Base-by-base conservation (phyloP, 1,140 invertebrate genomes). In the Drosophila hydei region DNA sequence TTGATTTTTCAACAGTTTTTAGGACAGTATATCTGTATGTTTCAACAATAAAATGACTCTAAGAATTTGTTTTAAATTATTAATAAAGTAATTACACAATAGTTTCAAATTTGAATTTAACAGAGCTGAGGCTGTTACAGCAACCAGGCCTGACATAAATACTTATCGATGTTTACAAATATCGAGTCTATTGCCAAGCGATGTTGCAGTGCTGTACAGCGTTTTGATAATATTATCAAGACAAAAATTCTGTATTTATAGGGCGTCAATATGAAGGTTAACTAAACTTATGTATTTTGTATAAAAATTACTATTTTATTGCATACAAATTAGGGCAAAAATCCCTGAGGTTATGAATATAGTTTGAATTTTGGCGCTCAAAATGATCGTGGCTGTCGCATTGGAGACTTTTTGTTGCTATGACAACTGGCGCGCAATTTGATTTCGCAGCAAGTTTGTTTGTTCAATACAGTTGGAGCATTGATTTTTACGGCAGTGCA, bases 381-480 rank as follows among this genome's bases (percentile, higher is more conserved):
- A 18, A 27, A 3, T 16, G 54, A 56, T 56, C 54, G 21, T 42
- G 38, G 8, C 54, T 9, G 14, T 16, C 23, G 21, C 1, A 16
- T 42, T 42, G n/a, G 8, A 56, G 36, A 56, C 52, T 19, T 3
- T 56, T 56, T 38, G 55, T 60, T 30, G 23, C 30, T 63, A 18
- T 54, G 55, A 9, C 21, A 54, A 68, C 30, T 6, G 40, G 30
- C 21, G 40, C 38, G 38, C 18, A 14, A 50, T 60, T 19, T 5
- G 2, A 72, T 54, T 47, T n/a, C n/a, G 12, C 3, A 40, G 40
- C 23, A 33, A 54, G n/a, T 33, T 72, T 67, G 63, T 67, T 72
- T 45, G 69, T 33, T 72, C 69, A 45, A 72, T 72, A 19, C 25
- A 48, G 16, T 40, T 38, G 8, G 33, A 56, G 27, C 52, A 72